Evolutionary conservation across 1,140 invertebrate species (phyloP).

Genomic region (Polypedilum vanderplanki): DNA sequence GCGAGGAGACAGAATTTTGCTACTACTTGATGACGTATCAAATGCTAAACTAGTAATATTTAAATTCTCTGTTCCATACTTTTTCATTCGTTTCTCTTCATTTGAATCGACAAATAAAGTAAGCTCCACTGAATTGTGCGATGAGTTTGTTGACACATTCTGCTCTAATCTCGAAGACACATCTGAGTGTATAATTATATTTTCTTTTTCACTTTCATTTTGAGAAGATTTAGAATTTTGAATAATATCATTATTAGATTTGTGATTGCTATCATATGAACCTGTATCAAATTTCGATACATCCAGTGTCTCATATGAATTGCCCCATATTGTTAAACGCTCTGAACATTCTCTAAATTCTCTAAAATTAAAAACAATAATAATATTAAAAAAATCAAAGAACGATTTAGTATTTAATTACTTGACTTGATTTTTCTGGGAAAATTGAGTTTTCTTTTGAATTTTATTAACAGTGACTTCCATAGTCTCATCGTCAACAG

Average conservation of each 20-base stretch:
- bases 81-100: background rate
- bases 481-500: background rate
- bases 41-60: background rate
- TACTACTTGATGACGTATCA: background rate
- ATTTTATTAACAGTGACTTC: background rate
- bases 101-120: background rate
- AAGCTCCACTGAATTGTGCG: background rate
- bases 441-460: background rate
- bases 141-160: background rate
- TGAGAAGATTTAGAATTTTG: background rate
- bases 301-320: background rate
- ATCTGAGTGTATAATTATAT: background rate
- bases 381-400: background rate
- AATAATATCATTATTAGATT: background rate
- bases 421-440: background rate
- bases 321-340: background rate
- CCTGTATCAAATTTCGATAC: background rate
- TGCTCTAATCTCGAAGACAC: background rate
- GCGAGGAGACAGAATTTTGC: background rate
- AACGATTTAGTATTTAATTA: background rate
- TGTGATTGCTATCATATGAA: background rate
- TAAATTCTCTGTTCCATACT: slow-evolving; percentile 21
- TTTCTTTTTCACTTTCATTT: slow-evolving; percentile 17
- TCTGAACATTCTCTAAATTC: background rate
- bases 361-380: background rate